Conservation (phyloP, 2,797 vertebrate genomes). For the Xenopus petersii region DNA sequence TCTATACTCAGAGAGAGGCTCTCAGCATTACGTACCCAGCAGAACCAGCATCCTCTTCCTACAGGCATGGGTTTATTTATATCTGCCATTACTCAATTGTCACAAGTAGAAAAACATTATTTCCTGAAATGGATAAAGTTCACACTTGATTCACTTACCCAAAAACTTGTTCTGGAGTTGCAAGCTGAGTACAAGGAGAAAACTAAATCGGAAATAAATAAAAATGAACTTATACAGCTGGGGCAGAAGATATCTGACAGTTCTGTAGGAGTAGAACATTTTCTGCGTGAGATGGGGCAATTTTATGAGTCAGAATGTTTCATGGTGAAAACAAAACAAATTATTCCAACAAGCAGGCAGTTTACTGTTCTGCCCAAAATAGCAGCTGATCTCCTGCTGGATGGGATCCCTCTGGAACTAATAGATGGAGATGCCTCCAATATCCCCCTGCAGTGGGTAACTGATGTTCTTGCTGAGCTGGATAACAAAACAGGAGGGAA, state of each 20-base stretch:
- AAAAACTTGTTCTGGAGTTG: slow-evolving; percentile 52
- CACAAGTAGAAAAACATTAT: slow-evolving; percentile 62
- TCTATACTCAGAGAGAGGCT: slow-evolving; percentile 56
- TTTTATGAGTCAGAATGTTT: slow-evolving; percentile 72
- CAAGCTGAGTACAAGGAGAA: slow-evolving; percentile 61
- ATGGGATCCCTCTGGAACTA: slow-evolving; percentile 25
- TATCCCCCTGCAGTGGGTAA: slow-evolving; percentile 70
- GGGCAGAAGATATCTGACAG: slow-evolving; percentile 61
- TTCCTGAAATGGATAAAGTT: slow-evolving; percentile 80
- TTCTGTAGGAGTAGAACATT: slow-evolving; percentile 73
- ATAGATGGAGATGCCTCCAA: slow-evolving; percentile 67
- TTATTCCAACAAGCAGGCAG: slow-evolving; percentile 23
- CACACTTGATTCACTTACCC: slow-evolving; percentile 63
- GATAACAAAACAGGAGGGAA: slow-evolving; percentile 50
- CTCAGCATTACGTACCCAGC: slow-evolving; percentile 52
- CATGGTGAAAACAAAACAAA: slow-evolving; percentile 53
- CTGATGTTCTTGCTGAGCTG: slow-evolving; percentile 69
- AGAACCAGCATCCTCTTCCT: slow-evolving; percentile 63
- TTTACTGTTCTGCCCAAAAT: slow-evolving; percentile 44
- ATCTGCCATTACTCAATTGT: slow-evolving; percentile 57
- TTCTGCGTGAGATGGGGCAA: slow-evolving; percentile 77
- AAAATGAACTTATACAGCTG: slow-evolving; percentile 54
- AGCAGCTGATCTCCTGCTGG: slow-evolving; percentile 21
- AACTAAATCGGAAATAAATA: slow-evolving; percentile 48
- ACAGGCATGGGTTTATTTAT: slow-evolving; percentile 69